phyloP scores from a whole-genome alignment of 2,888 invertebrate genomes.

The Polymixis flavicincta region DNA sequence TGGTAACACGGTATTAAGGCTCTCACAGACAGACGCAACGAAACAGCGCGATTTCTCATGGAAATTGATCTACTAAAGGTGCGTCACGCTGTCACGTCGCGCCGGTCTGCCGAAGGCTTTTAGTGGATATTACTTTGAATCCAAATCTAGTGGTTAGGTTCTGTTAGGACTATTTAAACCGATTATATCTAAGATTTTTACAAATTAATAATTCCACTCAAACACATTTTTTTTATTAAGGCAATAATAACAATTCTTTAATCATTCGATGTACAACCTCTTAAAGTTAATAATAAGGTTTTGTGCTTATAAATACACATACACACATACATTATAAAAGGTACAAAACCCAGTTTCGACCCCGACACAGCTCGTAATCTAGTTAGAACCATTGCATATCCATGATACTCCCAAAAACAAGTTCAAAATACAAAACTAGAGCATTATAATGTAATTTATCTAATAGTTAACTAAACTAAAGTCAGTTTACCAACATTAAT shows the following conservation, averaged over 20 bases:
- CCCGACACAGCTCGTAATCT: neutral
- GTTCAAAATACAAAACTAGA: conserved; percentile 22
- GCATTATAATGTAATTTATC: conserved; percentile 66
- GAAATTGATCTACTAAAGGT: too few species aligned
- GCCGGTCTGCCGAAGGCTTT: too few species aligned
- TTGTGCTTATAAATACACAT: too few species aligned
- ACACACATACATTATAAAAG: neutral
- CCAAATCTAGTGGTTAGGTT: neutral
- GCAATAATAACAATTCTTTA: too few species aligned
- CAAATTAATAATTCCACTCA: neutral
- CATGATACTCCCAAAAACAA: conserved; percentile 24
- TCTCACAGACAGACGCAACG: too few species aligned
- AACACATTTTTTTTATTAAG: neutral
- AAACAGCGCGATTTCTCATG: too few species aligned
- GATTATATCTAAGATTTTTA: neutral
- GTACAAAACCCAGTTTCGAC: neutral
- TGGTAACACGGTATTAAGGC: neutral
- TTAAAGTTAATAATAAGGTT: too few species aligned
- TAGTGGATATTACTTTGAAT: neutral
- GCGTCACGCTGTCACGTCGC: too few species aligned
- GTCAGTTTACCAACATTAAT: conserved; percentile 75
- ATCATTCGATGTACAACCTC: too few species aligned
- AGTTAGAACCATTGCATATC: neutral
- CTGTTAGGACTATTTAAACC: too few species aligned
- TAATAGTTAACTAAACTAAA: conserved; percentile 66